Percentiles rank a stretch among this genome's conserved stretches.
These are phyloP conservation scores for Willisornis vidua DNA, from an alignment of 2,113 vertebrate species.

Conservation along the genomic window DNA sequence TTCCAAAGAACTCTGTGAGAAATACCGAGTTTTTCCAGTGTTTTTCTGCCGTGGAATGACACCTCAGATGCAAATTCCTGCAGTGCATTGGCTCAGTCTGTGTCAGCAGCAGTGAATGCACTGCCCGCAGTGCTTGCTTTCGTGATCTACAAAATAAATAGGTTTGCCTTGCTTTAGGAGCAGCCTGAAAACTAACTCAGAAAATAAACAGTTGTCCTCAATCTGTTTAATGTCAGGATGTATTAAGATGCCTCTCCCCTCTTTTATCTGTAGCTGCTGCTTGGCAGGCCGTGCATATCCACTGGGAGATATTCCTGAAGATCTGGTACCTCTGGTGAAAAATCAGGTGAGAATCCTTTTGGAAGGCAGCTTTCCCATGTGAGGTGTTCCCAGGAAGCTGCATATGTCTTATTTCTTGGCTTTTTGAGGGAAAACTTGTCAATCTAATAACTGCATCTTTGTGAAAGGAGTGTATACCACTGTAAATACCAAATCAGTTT, in stretches of 20 bases:
- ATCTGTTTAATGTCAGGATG: not conserved
- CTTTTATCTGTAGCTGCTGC: slow-evolving; percentile 77
- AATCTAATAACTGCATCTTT: not conserved
- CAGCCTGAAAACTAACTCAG: not conserved
- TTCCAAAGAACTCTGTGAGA: not conserved
- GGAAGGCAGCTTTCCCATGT: not conserved
- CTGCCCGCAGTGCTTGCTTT: not conserved
- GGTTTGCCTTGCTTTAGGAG: not conserved
- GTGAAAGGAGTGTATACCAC: not conserved
- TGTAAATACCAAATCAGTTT: not conserved
- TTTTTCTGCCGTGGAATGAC: not conserved
- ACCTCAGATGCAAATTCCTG: fast-evolving
- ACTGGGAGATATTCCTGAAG: slow-evolving; percentile 92
- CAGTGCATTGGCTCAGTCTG: not conserved
- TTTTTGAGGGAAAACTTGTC: not conserved
- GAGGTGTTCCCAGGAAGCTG: not conserved
- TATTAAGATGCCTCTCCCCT: slow-evolving; percentile 2
- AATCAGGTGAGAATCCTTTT: slow-evolving; percentile 84
- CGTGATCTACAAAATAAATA: not conserved
- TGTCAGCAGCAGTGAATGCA: not conserved
- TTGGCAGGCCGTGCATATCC: slow-evolving; percentile 95
- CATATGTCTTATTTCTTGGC: not conserved
- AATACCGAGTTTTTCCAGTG: not conserved
- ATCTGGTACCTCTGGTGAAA: slow-evolving; percentile 94
- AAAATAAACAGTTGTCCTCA: not conserved